phyloP scores from a whole-genome alignment of 2,797 vertebrate species.

The Alauda arvensis region DNA sequence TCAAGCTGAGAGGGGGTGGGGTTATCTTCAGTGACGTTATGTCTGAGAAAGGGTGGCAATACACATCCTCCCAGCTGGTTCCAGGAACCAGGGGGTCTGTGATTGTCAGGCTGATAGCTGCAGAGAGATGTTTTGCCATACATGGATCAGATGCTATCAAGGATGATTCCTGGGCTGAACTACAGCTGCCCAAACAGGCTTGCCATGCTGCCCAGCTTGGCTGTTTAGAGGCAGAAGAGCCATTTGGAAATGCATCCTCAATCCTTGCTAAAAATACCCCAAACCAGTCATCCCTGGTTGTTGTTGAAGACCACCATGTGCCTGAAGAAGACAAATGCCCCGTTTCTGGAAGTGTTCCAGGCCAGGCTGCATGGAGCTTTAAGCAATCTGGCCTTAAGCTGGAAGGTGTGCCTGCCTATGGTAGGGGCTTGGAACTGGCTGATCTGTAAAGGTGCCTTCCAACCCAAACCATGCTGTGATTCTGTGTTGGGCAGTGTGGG shows the following conservation, averaged over 20 bases:
- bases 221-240: not conserved
- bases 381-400: not conserved
- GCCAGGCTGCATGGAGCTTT: not conserved
- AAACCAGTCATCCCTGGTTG: not conserved
- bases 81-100: not conserved
- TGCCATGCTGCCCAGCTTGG: accelerated
- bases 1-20: accelerated
- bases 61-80: not conserved
- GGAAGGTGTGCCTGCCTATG: not conserved
- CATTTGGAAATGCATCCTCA: not conserved
- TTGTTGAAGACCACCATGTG: not conserved
- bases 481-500: accelerated
- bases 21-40: not conserved
- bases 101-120: not conserved
- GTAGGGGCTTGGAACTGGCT: not conserved
- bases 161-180: not conserved
- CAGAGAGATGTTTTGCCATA: too few species aligned
- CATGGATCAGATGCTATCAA: accelerated
- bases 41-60: accelerated
- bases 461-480: not conserved
- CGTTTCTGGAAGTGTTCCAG: not conserved
- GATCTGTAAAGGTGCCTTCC: not conserved
- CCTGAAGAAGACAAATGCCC: not conserved
- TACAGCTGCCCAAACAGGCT: not conserved
- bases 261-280: not conserved